Evolutionary conservation across 1,140 invertebrate species (phyloP).

Genomic region (Luehdorfia chinensis): DNA sequence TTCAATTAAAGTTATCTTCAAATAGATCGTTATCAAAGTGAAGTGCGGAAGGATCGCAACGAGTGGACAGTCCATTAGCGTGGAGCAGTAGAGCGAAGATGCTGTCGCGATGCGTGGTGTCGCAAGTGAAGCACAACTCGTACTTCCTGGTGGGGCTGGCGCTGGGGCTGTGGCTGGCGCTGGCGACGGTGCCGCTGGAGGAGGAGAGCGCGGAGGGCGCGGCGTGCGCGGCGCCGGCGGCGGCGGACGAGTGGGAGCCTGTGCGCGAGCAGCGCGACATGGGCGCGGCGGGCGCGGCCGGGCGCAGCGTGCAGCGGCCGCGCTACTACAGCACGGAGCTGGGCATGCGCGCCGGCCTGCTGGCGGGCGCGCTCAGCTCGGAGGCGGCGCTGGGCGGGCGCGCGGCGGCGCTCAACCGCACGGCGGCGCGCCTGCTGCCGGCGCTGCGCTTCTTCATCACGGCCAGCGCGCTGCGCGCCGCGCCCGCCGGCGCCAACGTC

Average conservation of each 20-base stretch:
- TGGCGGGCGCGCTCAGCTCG: constrained; percentile 89
- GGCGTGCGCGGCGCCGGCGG: constrained; percentile 3
- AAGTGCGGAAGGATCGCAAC: too few species aligned
- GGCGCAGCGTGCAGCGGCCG: constrained; percentile 82
- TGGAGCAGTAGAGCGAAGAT: constrained; percentile 21
- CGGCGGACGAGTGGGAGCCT: constrained; percentile 60
- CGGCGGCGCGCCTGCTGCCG: constrained; percentile 86
- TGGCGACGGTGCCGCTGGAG: constrained; percentile 56
- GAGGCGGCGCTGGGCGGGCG: constrained; percentile 83
- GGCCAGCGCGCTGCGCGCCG: constrained; percentile 79
- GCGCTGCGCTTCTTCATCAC: constrained; percentile 88
- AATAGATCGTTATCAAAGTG: constrained; percentile 5
- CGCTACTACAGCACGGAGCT: constrained; percentile 95
- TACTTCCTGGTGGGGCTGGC: constrained; percentile 64
- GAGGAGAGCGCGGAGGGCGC: constrained; percentile 30
- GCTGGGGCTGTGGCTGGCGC: constrained; percentile 60
- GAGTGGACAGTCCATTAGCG: constrained; percentile 2
- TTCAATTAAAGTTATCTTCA: constrained; percentile 16
- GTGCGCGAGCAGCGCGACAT: constrained; percentile 49
- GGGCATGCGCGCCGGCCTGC: constrained; percentile 85
- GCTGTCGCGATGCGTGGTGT: constrained; percentile 61
- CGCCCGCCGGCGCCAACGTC: constrained; percentile 85
- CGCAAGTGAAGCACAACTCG: constrained; percentile 71
- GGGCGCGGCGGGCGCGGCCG: constrained; percentile 40
- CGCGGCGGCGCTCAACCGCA: constrained; percentile 88